These are phyloP conservation scores for Chironomus tentans DNA, from an alignment of 2,888 invertebrate species.

Conservation along the genomic window DNA sequence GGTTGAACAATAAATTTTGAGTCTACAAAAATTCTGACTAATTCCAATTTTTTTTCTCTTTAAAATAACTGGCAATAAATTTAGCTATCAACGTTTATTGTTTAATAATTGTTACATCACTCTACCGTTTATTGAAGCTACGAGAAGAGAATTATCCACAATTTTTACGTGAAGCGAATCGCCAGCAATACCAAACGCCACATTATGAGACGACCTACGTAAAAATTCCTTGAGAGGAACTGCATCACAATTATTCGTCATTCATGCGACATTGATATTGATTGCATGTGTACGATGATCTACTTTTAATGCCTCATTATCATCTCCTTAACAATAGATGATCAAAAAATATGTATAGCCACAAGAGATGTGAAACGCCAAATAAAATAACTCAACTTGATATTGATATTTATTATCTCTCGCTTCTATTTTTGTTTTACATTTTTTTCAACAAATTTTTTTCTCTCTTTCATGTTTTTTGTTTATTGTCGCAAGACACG, in stretches of 20 bases:
- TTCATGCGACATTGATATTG: background rate
- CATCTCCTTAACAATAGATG: background rate
- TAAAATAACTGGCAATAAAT: background rate
- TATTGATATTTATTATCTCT: too few relatives aligned
- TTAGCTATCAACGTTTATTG: slow-evolving; percentile 15
- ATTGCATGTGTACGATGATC: background rate
- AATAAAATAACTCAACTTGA: background rate
- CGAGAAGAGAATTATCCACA: slow-evolving; percentile 21
- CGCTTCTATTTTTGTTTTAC: too few relatives aligned
- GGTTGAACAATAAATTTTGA: background rate
- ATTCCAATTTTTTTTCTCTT: background rate
- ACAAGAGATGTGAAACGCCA: background rate
- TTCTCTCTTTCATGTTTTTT: too few relatives aligned
- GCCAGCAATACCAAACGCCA: slow-evolving; percentile 1
- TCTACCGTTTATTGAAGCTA: slow-evolving; percentile 12
- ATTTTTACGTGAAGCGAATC: slow-evolving; percentile 16
- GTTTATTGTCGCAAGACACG: too few relatives aligned
- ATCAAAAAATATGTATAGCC: background rate
- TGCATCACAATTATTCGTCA: background rate
- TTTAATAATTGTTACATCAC: slow-evolving; percentile 12
- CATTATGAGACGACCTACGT: slow-evolving; percentile 25
- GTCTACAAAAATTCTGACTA: background rate
- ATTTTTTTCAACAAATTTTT: too few relatives aligned
- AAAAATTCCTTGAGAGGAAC: slow-evolving; percentile 12
- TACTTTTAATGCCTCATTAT: background rate